Evolutionary conservation across 2,888 invertebrate genomes (phyloP), one percentile per base, ranked within the genome.

Genomic region (Anthrax anthrax): DNA sequence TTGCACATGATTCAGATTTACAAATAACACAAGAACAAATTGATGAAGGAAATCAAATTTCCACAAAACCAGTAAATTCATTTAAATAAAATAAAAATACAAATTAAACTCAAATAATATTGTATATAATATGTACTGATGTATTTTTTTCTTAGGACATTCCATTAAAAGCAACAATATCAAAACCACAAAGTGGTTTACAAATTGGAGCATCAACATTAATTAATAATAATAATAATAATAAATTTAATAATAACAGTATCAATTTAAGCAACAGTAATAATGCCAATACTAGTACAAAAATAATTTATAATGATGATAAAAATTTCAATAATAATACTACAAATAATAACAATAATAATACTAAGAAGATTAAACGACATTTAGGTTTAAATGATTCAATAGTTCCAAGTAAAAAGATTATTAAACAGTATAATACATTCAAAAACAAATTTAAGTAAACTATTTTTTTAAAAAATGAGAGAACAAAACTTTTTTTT

Each of bases 1-100:
- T 82, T 66, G 90, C 89, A 1, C 92, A 94, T 65, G 90, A 89
- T 59, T 85, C 87, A 0, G 90, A 91, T 63, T 70, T 89, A 29
- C 81, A 81, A n/a, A 58, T 62, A 78, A 29, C 74, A 12, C 76
- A 54, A 8, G 18, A 74, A 77, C 41, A 75, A 76, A 57, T 68
- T 70, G 69, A 72, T 71, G 18, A 27, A 55, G 29, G 41, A 16
- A 16, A 32, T n/a, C 19, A 18, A 42, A 13, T 17, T 32, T n/a
- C n/a, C n/a, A n/a, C n/a, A n/a, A n/a, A n/a, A 5, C 14, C 14
- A 16, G 34, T 13, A 12, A 46, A 18, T 27, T 43, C 37, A 29
- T 16, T 12, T n/a, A 37, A 10, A 37, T 44, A 16, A n/a, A 13
- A 18, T 19, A 17, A 19, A 18, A 8, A 8, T 23, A 6, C 8